A percentile compares a stretch with the other conserved stretches of the same genome.
These are phyloP conservation scores for Sebastes hubbsi DNA, from an alignment of 2,797 vertebrate genomes.

Conservation along the genomic window DNA sequence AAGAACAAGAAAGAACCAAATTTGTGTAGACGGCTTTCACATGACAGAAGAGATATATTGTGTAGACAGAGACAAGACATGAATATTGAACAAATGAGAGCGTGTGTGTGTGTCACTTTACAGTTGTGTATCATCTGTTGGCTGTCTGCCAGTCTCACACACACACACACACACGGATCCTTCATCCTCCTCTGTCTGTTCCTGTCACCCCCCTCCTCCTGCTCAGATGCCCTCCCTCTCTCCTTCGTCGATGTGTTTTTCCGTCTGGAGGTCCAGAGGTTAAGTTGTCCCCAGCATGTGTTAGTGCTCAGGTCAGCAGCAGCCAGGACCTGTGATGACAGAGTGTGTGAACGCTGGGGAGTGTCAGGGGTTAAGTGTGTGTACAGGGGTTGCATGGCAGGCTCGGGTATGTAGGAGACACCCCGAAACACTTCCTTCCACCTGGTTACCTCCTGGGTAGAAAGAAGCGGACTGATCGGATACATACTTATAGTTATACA, in stretches of 20 bases:
- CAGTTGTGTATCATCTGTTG: conserved; percentile 15
- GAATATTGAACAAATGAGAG: not conserved
- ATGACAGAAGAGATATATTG: not conserved
- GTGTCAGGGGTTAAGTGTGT: conserved; percentile 76
- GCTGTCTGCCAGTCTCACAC: not conserved
- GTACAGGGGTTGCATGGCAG: conserved; percentile 47
- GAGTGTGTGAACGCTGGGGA: conserved; percentile 69
- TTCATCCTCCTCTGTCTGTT: not conserved
- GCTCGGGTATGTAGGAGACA: conserved; percentile 3
- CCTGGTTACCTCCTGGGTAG: conserved; percentile 34
- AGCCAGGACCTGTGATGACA: conserved; percentile 72
- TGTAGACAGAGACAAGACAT: not conserved
- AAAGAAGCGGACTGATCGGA: not conserved
- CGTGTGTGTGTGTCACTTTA: conserved; percentile 1
- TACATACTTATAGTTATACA: not conserved
- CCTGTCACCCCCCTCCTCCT: not conserved
- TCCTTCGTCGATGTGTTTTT: conserved; percentile 63
- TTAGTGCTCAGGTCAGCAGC: conserved; percentile 74
- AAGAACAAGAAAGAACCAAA: not conserved
- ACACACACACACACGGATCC: conserved; percentile 13
- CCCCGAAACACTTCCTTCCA: conserved; percentile 39
- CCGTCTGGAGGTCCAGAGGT: conserved; percentile 67
- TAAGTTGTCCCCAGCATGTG: conserved; percentile 80
- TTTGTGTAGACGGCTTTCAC: not conserved
- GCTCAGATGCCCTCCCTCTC: conserved; percentile 15